Percentiles rank a stretch among this genome's conserved stretches.
Conservation (phyloP, 30 jellyfish, hydroid and myxozoan species). For the Hydractinia symbiolongicarpus region DNA sequence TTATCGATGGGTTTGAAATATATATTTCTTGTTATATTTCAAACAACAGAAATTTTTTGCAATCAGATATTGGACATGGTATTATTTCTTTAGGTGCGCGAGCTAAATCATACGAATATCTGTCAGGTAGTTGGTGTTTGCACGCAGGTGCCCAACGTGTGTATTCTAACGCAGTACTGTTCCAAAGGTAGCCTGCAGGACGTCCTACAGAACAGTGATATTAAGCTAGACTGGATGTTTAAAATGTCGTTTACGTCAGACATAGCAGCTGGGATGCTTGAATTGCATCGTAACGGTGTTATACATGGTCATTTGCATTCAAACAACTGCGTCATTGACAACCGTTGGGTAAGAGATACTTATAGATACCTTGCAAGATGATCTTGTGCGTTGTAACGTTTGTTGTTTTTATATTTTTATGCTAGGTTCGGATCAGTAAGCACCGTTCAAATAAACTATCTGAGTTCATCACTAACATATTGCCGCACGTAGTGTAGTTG, state of each 20-base stretch:
- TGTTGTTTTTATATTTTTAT: background rate
- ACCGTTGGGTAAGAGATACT: slow-evolving; percentile 71
- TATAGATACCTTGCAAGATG: background rate
- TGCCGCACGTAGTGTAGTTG: too few relatives aligned
- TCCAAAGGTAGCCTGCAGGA: slow-evolving; percentile 92
- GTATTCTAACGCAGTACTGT: slow-evolving; percentile 75
- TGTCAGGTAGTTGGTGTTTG: slow-evolving; percentile 84
- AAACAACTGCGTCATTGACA: slow-evolving; percentile 84
- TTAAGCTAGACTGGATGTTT: slow-evolving; percentile 75
- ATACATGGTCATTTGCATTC: slow-evolving; percentile 89
- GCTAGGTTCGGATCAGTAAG: too few relatives aligned
- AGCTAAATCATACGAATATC: slow-evolving; percentile 66
- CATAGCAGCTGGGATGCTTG: slow-evolving; percentile 71
- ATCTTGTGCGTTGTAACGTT: background rate
- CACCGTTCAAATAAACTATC: background rate
- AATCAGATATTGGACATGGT: background rate
- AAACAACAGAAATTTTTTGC: too few relatives aligned
- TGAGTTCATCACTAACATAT: too few relatives aligned
- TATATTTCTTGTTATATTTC: too few relatives aligned
- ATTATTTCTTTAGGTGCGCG: slow-evolving; percentile 63
- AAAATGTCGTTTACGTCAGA: slow-evolving; percentile 84
- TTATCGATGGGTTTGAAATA: too few relatives aligned
- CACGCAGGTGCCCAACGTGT: slow-evolving; percentile 71
- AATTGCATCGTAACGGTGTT: slow-evolving; percentile 85
- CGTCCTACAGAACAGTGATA: slow-evolving; percentile 75